Evolutionary conservation across 2,797 vertebrate genomes (phyloP), one percentile per base, ranked within the genome.

Genomic region (Hoplostethus mediterraneus): DNA sequence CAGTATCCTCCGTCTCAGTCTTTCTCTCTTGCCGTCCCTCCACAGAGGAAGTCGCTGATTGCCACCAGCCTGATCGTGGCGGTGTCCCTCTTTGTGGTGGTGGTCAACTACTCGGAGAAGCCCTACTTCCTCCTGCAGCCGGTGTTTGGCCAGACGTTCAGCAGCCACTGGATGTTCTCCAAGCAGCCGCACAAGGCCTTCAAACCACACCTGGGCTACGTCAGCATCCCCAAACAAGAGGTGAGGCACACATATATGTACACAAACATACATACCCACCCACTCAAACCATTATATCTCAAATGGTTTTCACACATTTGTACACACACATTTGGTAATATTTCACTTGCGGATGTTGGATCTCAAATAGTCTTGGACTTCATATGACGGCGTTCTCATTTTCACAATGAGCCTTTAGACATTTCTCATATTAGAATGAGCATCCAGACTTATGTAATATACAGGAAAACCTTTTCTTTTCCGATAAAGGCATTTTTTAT

Each of bases 221-320:
- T 97, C 73, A 97, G 97, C 73, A 93, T 99, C 73, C 96, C 95
- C 83, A 96, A 95, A 3, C 95, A 95, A 85, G 96, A 98, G 96
- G 97, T 99, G 94, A 97, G 96, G 8, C 63, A 21, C 71, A 28
- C 28, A 13, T 5, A 16, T 13, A n/a, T 5, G 5, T 40, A 59
- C 47, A 14, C 40, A 10, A 6, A 57, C 14, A 25, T 8, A 42
- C 17, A 28, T 48, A 45, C 5, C n/a, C 21, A 30, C 5, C 11
- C 42, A 28, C 42, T 47, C 6, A 25, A 4, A 62, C 44, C 10
- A 12, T 11, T 53, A 5, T 14, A 13, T 44, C 42, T 44, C 2
- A 42, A 42, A 40, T 40, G 10, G 40, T 3, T 42, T 42, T 14
- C 13, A 44, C 36, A 40, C n/a, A 36, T 13, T 7, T 13, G n/a